A percentile compares a stretch with the other conserved stretches of the same genome.
Evolutionary conservation across 2,797 vertebrate species (phyloP).

Genomic region (Mormyrus proboscirostris): DNA sequence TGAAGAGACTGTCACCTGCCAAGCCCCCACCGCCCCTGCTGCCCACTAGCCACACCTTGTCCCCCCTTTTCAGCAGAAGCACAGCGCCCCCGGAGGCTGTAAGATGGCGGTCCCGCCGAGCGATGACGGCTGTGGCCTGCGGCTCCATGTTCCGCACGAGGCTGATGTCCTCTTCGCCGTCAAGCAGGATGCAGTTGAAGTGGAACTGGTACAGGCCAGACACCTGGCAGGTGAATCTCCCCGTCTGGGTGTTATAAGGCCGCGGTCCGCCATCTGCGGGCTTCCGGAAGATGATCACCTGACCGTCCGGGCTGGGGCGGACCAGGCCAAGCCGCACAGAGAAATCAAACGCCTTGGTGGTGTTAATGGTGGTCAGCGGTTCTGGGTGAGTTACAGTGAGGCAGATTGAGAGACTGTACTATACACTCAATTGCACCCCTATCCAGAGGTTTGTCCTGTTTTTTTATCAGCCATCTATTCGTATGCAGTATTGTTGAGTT

Average conservation of each 20-base stretch:
- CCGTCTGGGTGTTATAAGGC: conserved; percentile 35
- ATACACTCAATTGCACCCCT: not conserved
- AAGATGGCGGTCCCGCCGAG: not conserved
- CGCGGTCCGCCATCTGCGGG: conserved; percentile 49
- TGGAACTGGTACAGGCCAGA: conserved; percentile 54
- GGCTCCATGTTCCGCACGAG: conserved; percentile 29
- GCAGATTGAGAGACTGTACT: conserved; percentile 15
- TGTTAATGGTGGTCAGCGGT: not conserved
- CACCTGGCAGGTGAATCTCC: conserved; percentile 42
- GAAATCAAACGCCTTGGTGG: conserved; percentile 33
- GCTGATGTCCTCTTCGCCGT: conserved; percentile 20
- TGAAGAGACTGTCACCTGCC: conserved; percentile 45
- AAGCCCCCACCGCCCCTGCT: conserved; percentile 16
- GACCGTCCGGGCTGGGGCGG: not conserved
- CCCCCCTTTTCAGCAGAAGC: conserved; percentile 32
- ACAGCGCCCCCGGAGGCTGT: conserved; percentile 38
- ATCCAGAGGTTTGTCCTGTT: not conserved
- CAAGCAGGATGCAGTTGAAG: conserved; percentile 37
- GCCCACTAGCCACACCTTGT: conserved; percentile 40
- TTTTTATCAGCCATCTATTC: not conserved
- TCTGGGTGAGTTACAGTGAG: conserved; percentile 30
- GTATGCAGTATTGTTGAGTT: not conserved
- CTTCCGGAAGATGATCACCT: conserved; percentile 36
- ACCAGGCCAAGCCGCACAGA: conserved; percentile 33
- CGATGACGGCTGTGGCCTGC: conserved; percentile 48